Percentiles rank a stretch among this genome's conserved stretches.
These are phyloP conservation scores for Pseudocheirus occidentalis DNA, from an alignment of 2,797 vertebrate species.

Conservation along the genomic window DNA sequence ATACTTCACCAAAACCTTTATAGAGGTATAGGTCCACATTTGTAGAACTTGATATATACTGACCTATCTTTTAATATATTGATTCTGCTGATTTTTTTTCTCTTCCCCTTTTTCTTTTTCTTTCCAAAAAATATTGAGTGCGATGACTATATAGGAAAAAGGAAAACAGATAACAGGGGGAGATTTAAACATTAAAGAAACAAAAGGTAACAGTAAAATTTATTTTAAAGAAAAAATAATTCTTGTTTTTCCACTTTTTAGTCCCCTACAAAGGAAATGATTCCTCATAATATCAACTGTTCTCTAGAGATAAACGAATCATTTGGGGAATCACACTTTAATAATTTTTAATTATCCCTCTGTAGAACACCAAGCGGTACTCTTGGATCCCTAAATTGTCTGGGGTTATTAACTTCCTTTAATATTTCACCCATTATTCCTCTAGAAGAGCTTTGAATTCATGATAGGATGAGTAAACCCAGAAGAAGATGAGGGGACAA, in stretches of 20 bases:
- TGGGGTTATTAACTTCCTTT: background rate
- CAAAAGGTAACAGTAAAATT: background rate
- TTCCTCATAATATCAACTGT: background rate
- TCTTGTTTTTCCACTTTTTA: background rate
- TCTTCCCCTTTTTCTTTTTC: background rate
- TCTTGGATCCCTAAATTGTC: background rate
- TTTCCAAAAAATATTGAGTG: background rate
- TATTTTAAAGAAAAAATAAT: background rate
- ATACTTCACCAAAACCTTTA: background rate
- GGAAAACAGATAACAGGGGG: background rate
- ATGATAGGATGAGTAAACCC: background rate
- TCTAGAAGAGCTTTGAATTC: background rate
- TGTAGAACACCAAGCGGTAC: background rate
- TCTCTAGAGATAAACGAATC: conserved; percentile 12
- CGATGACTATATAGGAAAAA: background rate
- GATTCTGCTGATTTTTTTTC: background rate
- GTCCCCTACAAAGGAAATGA: conserved; percentile 2
- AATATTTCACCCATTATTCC: background rate
- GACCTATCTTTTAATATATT: background rate
- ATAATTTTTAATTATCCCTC: background rate
- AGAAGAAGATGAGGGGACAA: background rate
- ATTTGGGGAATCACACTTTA: conserved; percentile 16
- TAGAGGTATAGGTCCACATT: background rate
- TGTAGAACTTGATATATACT: background rate
- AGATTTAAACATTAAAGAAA: background rate